Conservation (phyloP, 2,113 vertebrate genomes). For the Poeciliopsis retropinna region DNA sequence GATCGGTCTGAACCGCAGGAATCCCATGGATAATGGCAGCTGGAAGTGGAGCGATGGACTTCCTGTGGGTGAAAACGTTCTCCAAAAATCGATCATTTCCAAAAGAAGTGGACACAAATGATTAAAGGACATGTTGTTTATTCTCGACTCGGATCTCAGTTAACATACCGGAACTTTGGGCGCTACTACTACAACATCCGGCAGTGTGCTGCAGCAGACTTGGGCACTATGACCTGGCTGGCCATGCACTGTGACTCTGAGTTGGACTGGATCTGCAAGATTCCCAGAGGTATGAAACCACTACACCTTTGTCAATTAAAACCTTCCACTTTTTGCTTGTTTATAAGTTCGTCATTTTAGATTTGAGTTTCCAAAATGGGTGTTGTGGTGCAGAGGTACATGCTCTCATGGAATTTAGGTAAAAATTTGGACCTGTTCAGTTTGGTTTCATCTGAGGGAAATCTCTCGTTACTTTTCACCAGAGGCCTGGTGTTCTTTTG, state of each 20-base stretch:
- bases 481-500: not conserved
- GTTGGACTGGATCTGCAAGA: slow-evolving; percentile 98
- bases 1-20: slow-evolving; percentile 93
- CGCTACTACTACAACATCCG: slow-evolving; percentile 86
- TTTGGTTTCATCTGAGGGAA: not conserved
- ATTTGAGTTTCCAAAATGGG: not conserved
- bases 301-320: not conserved
- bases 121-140: not conserved
- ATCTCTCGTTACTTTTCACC: not conserved
- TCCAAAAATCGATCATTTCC: not conserved
- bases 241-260: slow-evolving; percentile 91
- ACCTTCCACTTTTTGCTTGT: not conserved
- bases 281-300: slow-evolving; percentile 87
- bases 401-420: too few relatives aligned
- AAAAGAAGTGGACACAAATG: not conserved
- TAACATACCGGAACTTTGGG: slow-evolving; percentile 94
- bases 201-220: slow-evolving; percentile 87
- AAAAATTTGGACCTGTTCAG: not conserved
- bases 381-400: too few relatives aligned
- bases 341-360: not conserved
- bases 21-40: slow-evolving; percentile 84
- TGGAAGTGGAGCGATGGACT: slow-evolving; percentile 95
- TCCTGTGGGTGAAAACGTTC: slow-evolving; percentile 81
- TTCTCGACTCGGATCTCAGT: slow-evolving; percentile 72
- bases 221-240: slow-evolving; percentile 93